A percentile compares a stretch with the other conserved stretches of the same genome.
Evolutionary conservation across 2,113 vertebrate species (phyloP).

Genomic region (Rissa tridactyla): DNA sequence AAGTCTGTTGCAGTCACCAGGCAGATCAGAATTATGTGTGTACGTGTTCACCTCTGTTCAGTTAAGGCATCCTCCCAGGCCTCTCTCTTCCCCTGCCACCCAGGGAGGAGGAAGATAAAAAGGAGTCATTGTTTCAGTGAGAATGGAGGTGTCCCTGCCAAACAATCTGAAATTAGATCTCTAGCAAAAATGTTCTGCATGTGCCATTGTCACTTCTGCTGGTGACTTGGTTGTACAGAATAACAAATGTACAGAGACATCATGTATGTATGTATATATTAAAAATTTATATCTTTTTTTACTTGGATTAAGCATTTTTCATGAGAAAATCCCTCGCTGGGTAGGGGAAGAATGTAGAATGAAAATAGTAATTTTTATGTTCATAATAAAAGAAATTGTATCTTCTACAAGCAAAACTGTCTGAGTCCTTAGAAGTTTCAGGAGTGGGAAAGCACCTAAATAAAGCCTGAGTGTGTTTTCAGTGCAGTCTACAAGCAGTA

Average conservation of each 20-base stretch:
- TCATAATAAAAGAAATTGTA: constrained; percentile 43
- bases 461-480: not conserved
- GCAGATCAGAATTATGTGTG: not conserved
- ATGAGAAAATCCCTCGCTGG: not conserved
- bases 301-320: not conserved
- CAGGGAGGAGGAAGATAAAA: not conserved
- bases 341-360: not conserved
- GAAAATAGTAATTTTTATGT: constrained; percentile 25
- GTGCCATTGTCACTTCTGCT: constrained; percentile 17
- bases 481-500: not conserved
- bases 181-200: not conserved
- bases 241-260: constrained; percentile 28
- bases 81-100: not conserved
- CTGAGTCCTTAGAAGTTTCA: not conserved
- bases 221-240: constrained; percentile 51
- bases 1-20: not conserved
- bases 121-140: not conserved
- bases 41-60: not conserved
- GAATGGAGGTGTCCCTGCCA: not conserved
- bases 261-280: constrained; percentile 31
- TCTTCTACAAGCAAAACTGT: not conserved
- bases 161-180: not conserved
- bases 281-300: not conserved
- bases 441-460: not conserved
- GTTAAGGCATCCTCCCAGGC: not conserved